Base-by-base conservation (phyloP, 2,113 vertebrate genomes). In the Budorcas taxicolor region DNA sequence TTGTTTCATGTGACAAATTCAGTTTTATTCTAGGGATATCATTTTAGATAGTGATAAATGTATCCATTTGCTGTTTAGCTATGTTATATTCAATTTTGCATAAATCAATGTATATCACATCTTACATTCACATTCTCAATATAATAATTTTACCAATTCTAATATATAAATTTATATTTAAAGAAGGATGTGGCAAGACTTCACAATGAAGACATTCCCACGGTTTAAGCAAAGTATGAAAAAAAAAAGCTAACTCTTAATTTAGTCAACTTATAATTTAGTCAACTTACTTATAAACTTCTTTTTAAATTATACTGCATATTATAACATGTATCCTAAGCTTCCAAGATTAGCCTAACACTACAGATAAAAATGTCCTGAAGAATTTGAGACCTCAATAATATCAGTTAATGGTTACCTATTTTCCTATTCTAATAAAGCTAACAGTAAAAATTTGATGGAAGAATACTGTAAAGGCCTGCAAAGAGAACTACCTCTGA, bases 221-320 rank as follows among this genome's bases (percentile, higher is more conserved):
- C 12, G 0, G 76, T 97, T 88, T 78, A 96, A 97, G 23, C 31
- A 94, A 95, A 89, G 36, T 45, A 78, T 82, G 23, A 8, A 5
- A 50, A 50, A 13, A 64, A 78, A 33, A 57, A 40, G 12, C 17
- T 31, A 64, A 64, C 33, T 50, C 12, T 23, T 43, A 43, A 43
- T 43, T 43, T 43, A 43, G 43, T 43, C 43, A 43, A 43, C 43
- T 43, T 43, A 47, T 47, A 47, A 47, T n/a, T 89, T 90, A 43
- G 52, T 83, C 23, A 96, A 92, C 10, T 92, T 87, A 58, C 96
- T 85, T 81, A 58, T 85, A 95, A 97, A 97, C 6, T 95, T 87
- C 10, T 82, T n/a, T 96, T 93, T 80, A 95, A 92, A 95, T 47
- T 93, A n/a, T 53, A 94, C n/a, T 74, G 15, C 64, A 64, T 40